Base-by-base conservation (phyloP, 2,888 invertebrate genomes). In the Bedellia somnulentella region DNA sequence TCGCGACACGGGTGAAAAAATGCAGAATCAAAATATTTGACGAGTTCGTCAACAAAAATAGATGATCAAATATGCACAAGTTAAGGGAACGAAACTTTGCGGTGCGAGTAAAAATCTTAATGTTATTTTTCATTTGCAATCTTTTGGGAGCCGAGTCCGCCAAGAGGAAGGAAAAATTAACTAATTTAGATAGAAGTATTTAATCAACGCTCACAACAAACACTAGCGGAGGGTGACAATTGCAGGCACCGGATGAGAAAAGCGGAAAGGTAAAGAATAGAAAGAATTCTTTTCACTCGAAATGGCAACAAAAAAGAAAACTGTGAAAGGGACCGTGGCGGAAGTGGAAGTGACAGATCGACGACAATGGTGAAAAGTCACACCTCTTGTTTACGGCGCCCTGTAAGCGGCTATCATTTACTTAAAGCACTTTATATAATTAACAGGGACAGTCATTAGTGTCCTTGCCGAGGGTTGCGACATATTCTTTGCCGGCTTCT, bases 281-380 rank as follows among this genome's bases (percentile, higher is more conserved):
- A 59, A 63, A 55, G 58, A 56, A 62, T 64, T 63, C 63, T 67
- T 68, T 71, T 60, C 56, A 63, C 49, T 48, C 44, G 50, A 57
- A 66, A 70, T 51, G 57, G 68, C 68, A 68, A 73, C 71, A 73
- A 73, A 63, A 56, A 62, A 55, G 48, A 58, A 60, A 61, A 57
- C 49, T 50, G 45, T 46, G 49, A 54, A 56, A 60, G 62, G 56
- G 55, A 49, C 53, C 47, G 37, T 45, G 35, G 31, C 62, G 75
- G 75, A 73, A 71, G 50, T 73, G 73, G 58, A 63, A 64, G 61
- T 73, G 75, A 73, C 73, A 75, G 75, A 73, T 70, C 64, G 58
- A 52, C 61, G 62, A 59, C 68, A 63, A 66, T 67, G 70, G 68
- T 60, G 58, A 53, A 61, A 73, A 71, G 71, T 73, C 71, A 73